Evolutionary conservation across 2,797 vertebrate genomes (phyloP).

Genomic region (Hoplostethus atlanticus): DNA sequence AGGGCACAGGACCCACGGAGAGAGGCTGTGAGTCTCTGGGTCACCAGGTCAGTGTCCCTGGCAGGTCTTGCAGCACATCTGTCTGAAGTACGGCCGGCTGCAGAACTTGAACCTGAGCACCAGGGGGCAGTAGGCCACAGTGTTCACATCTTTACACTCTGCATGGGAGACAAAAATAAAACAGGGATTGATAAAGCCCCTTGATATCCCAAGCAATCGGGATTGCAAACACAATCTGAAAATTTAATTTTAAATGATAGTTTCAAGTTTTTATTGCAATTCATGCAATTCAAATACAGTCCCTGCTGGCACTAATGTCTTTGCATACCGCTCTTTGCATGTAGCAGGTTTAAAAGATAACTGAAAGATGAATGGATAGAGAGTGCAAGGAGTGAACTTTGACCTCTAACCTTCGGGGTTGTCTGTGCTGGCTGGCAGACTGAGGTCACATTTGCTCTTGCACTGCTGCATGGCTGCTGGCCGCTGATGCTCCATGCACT

Average conservation of each 20-base stretch:
- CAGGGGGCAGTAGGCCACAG: constrained; percentile 99
- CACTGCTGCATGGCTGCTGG: constrained; percentile 92
- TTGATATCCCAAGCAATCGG: no score
- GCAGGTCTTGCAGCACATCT: constrained; percentile 99
- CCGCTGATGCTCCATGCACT: constrained; percentile 90
- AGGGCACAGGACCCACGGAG: constrained; percentile 44
- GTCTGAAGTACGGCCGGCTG: constrained; percentile 97
- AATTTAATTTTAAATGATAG: no score
- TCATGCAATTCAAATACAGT: no score
- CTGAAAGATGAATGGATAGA: background rate
- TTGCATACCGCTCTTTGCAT: background rate
- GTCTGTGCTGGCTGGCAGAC: constrained; percentile 85
- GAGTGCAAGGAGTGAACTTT: constrained; percentile 18
- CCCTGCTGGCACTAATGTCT: no score
- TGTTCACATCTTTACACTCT: constrained; percentile 99
- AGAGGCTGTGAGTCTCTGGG: constrained; percentile 39
- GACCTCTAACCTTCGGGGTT: constrained; percentile 91
- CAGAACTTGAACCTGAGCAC: constrained; percentile 99
- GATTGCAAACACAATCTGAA: no score
- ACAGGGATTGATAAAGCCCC: background rate
- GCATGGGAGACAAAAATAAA: constrained; percentile 36
- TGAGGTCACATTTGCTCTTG: constrained; percentile 92
- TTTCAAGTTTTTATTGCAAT: no score
- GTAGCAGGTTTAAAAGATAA: background rate
- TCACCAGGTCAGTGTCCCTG: constrained; percentile 90